phyloP scores from a whole-genome alignment of 2,113 vertebrate species.

The Felis chaus region DNA sequence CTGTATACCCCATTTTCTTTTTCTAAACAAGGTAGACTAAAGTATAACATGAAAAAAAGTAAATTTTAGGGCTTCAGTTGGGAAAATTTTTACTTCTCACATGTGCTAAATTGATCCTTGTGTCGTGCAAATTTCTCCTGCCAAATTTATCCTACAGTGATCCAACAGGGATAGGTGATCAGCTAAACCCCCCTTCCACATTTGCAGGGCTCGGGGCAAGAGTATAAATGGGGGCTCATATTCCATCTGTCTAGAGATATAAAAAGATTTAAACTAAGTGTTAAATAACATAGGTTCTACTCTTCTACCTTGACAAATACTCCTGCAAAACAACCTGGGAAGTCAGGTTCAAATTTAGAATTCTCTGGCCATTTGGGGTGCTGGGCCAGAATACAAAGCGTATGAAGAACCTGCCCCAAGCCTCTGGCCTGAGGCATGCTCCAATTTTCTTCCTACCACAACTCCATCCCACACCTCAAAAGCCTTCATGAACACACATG shows the following conservation, averaged over 20 bases:
- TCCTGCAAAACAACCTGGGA: neutral
- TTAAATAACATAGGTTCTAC: neutral
- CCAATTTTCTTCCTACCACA: neutral
- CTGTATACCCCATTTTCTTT: neutral
- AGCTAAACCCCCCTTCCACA: neutral
- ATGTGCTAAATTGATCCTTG: neutral
- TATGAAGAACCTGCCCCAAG: neutral
- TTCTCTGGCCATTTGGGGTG: neutral
- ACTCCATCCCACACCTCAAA: neutral
- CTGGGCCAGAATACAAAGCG: neutral
- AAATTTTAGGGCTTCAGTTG: neutral
- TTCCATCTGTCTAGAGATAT: neutral
- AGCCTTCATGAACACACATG: neutral
- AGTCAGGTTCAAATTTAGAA: neutral
- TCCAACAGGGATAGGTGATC: too few relatives aligned
- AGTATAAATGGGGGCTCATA: neutral
- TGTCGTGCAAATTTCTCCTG: neutral
- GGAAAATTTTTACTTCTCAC: neutral
- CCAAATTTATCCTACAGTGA: neutral
- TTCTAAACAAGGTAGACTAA: neutral
- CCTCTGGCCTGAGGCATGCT: neutral
- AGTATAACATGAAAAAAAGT: neutral
- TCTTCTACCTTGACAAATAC: neutral
- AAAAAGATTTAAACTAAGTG: neutral
- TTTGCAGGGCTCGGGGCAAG: neutral